phyloP scores from a whole-genome alignment of 2,113 vertebrate genomes.

The Pelvicachromis taeniatus region DNA sequence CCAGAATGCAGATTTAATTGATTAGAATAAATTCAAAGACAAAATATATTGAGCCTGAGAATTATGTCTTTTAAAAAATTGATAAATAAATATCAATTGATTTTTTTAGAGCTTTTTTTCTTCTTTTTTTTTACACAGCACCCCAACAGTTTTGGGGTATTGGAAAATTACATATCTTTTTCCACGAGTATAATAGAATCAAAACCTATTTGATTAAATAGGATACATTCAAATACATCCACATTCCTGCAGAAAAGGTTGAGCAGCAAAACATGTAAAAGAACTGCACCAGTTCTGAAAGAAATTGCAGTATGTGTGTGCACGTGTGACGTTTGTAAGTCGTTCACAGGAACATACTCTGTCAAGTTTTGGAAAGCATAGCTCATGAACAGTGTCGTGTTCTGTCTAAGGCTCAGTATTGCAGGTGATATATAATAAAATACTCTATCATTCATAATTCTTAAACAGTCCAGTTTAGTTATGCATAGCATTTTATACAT shows the following conservation, averaged over 20 bases:
- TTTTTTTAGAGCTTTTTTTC: neutral
- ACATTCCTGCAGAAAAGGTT: neutral
- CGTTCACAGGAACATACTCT: neutral
- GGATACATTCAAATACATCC: neutral
- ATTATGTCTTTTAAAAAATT: neutral
- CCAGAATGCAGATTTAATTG: neutral
- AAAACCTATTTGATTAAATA: neutral
- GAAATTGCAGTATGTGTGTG: neutral
- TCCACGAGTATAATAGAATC: neutral
- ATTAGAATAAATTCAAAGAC: neutral
- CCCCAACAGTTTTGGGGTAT: neutral
- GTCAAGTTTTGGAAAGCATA: neutral
- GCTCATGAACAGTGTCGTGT: neutral
- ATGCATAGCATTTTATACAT: slow-evolving; percentile 15
- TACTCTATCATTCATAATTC: neutral
- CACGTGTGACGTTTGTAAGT: neutral
- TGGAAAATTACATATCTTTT: slow-evolving; percentile 15
- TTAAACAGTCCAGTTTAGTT: neutral
- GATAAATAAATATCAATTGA: neutral
- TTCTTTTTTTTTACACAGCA: too few relatives aligned
- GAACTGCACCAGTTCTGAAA: neutral
- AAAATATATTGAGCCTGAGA: neutral
- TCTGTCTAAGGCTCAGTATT: slow-evolving; percentile 5
- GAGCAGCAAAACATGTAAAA: neutral
- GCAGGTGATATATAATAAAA: neutral